Evolutionary conservation across 2,113 vertebrate species (phyloP).

Genomic region (Phyllostomus discolor): DNA sequence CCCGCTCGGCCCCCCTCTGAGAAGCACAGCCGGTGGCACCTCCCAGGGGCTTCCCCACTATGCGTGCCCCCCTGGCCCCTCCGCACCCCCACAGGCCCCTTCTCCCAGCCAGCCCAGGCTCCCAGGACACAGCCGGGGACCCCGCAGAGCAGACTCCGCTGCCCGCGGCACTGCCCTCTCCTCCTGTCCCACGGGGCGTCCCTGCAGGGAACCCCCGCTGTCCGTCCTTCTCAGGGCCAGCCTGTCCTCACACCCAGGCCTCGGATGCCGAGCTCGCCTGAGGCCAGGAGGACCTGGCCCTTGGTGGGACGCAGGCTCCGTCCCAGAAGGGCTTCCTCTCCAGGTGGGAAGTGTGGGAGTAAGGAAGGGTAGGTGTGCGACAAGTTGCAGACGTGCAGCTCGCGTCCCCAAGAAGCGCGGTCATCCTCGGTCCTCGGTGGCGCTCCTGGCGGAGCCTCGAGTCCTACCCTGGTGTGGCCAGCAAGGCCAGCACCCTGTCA

Average conservation of each 20-base stretch:
- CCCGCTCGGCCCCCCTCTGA: fast-evolving
- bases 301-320: neutral
- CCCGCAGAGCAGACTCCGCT: fast-evolving
- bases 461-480: neutral
- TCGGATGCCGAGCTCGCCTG: neutral
- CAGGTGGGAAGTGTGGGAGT: no score
- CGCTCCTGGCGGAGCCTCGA: fast-evolving
- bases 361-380: neutral
- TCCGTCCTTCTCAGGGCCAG: neutral
- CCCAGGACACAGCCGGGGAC: neutral
- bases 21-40: fast-evolving
- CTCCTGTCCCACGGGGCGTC: fast-evolving
- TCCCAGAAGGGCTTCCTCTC: neutral
- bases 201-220: neutral
- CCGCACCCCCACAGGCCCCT: fast-evolving
- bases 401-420: neutral
- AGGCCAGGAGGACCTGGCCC: no score
- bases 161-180: neutral
- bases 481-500: neutral
- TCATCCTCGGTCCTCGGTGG: neutral
- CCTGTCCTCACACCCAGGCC: neutral
- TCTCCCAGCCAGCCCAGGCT: neutral
- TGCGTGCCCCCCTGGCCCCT: no score
- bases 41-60: fast-evolving
- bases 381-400: neutral